Conservation (phyloP, 2,888 invertebrate species). For the Tetrapedia diversipes region DNA sequence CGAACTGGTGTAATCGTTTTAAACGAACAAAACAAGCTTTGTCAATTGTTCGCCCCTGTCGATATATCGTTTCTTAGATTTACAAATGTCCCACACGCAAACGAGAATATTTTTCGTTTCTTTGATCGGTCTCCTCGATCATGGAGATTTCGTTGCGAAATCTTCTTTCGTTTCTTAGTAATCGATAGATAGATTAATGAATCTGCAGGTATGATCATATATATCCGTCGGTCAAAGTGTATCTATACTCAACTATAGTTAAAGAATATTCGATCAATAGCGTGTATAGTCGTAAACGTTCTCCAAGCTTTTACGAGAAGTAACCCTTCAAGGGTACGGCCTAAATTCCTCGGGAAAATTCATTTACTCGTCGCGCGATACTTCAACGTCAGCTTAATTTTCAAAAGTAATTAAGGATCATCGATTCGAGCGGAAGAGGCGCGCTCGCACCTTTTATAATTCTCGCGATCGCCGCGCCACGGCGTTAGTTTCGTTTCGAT, state of each 20-base stretch:
- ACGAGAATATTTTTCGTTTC: background rate
- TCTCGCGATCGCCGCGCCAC: slow-evolving; percentile 38
- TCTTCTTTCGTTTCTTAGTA: background rate
- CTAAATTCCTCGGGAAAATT: slow-evolving; percentile 56
- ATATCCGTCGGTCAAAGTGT: background rate
- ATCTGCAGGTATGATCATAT: background rate
- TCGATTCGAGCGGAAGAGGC: slow-evolving; percentile 43
- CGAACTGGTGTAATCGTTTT: slow-evolving; percentile 12
- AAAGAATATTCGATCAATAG: slow-evolving; percentile 36
- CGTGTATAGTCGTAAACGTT: slow-evolving; percentile 27
- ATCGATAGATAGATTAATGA: background rate
- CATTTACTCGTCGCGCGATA: slow-evolving; percentile 37
- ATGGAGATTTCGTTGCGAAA: background rate
- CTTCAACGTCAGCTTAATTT: slow-evolving; percentile 49
- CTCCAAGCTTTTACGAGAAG: slow-evolving; percentile 37
- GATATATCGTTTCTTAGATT: slow-evolving; percentile 9
- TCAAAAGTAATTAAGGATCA: slow-evolving; percentile 52
- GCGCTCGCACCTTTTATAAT: slow-evolving; percentile 31
- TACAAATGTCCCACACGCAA: slow-evolving; percentile 16
- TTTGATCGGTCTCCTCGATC: slow-evolving; percentile 3
- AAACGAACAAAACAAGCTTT: slow-evolving; percentile 8
- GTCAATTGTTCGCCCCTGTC: slow-evolving; percentile 12
- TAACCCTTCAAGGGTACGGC: slow-evolving; percentile 49
- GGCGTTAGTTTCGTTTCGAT: slow-evolving; percentile 47
- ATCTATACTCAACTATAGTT: slow-evolving; percentile 3